Conservation (phyloP, 1,140 invertebrate genomes). For the Galleria mellonella region DNA sequence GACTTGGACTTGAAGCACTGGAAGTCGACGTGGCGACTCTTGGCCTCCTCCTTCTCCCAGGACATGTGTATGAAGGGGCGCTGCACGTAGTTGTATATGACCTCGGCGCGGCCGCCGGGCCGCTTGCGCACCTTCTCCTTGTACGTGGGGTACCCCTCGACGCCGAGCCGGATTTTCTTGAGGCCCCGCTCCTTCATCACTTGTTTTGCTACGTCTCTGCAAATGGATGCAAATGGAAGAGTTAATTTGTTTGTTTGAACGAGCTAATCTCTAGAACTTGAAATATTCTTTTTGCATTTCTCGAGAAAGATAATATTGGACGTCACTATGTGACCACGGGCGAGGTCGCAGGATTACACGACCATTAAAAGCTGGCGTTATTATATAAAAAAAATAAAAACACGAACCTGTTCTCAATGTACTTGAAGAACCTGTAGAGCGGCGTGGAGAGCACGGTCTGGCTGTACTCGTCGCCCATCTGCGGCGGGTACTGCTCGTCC, state of each 20-base stretch:
- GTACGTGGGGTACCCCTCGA: constrained; percentile 99
- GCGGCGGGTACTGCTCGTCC: constrained; percentile 99
- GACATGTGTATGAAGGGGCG: constrained; percentile 99
- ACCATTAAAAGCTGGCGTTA: not conserved
- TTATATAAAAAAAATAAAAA: too few species aligned
- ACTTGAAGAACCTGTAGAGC: constrained; percentile 99
- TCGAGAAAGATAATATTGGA: too few species aligned
- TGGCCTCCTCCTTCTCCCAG: constrained; percentile 99
- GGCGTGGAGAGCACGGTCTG: constrained; percentile 91
- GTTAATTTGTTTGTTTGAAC: too few species aligned
- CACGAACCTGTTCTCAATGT: constrained; percentile 98
- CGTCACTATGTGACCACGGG: not conserved
- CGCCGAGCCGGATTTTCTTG: constrained; percentile 99
- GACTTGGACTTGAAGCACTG: constrained; percentile 97
- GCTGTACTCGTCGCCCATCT: constrained; percentile 98
- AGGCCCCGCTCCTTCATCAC: constrained; percentile 98
- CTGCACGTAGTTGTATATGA: constrained; percentile 99
- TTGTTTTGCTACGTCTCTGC: constrained; percentile 95
- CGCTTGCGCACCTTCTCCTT: constrained; percentile 97
- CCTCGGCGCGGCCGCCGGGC: constrained; percentile 93
- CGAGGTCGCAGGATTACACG: not conserved
- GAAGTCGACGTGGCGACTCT: constrained; percentile 99
- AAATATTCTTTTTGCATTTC: too few species aligned
- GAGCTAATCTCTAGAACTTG: too few species aligned
- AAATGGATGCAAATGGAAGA: constrained; percentile 12